These are phyloP conservation scores for Holocentrus rufus DNA, from an alignment of 2,797 vertebrate genomes.

Conservation along the genomic window DNA sequence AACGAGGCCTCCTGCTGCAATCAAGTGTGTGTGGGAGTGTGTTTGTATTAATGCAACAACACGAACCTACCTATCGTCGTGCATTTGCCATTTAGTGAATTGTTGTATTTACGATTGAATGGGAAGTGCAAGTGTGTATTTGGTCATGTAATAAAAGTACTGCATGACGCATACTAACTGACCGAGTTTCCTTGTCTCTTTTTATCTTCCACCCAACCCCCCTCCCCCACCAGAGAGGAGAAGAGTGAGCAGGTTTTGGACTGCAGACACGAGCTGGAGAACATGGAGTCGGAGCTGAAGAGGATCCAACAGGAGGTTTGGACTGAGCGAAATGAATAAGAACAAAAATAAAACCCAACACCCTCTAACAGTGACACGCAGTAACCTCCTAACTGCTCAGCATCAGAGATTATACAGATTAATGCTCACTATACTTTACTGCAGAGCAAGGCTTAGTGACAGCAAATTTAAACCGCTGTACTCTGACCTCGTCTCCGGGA, in stretches of 20 bases:
- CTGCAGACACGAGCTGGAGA: slow-evolving; percentile 91
- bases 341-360: slow-evolving; percentile 20
- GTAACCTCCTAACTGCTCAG: slow-evolving; percentile 31
- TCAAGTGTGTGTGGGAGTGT: not conserved
- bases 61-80: not conserved
- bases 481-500: slow-evolving; percentile 20
- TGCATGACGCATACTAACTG: slow-evolving; percentile 5
- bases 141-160: not conserved
- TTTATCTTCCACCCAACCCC: slow-evolving; percentile 2
- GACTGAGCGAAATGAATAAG: not conserved
- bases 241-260: slow-evolving; percentile 94
- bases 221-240: slow-evolving; percentile 90
- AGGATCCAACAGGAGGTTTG: slow-evolving; percentile 92
- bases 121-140: not conserved
- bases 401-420: slow-evolving; percentile 61
- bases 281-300: slow-evolving; percentile 89
- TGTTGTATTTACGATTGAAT: not conserved
- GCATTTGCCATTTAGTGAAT: not conserved
- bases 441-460: slow-evolving; percentile 41
- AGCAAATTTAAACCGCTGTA: slow-evolving; percentile 34
- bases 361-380: slow-evolving; percentile 26
- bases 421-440: slow-evolving; percentile 36
- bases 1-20: not conserved
- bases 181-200: not conserved
- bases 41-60: not conserved